phyloP scores from a whole-genome alignment of 1,140 invertebrate species.

The Odontomachus brunneus region DNA sequence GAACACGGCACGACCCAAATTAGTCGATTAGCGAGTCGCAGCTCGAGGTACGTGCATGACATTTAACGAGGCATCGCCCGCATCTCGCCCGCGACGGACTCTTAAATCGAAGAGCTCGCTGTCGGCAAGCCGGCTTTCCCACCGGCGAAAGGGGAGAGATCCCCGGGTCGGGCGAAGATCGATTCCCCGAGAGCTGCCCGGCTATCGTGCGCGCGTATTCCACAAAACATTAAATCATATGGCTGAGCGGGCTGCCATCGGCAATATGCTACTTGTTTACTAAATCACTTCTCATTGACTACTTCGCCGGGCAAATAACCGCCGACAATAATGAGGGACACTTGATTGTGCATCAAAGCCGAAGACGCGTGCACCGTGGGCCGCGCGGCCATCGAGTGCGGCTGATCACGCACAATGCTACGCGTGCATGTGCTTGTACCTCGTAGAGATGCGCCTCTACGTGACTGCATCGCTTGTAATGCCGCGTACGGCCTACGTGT shows the following conservation, averaged over 20 bases:
- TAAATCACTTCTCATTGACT: conserved; percentile 79
- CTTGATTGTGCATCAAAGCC: conserved; percentile 77
- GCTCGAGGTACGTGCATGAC: not conserved
- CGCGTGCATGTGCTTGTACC: not conserved
- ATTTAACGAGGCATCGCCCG: conserved; percentile 38
- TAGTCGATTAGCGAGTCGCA: conserved; percentile 28
- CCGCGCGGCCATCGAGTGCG: not conserved
- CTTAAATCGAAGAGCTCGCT: conserved; percentile 40
- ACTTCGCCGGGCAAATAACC: conserved; percentile 73
- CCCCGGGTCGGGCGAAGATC: conserved; percentile 49
- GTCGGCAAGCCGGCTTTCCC: conserved; percentile 44
- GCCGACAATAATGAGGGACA: conserved; percentile 74
- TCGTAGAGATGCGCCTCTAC: not conserved
- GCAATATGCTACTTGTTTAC: conserved; percentile 83
- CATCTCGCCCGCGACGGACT: conserved; percentile 22
- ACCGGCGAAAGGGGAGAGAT: conserved; percentile 38
- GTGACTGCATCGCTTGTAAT: conserved; percentile 17
- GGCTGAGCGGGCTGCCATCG: conserved; percentile 73
- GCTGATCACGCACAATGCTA: conserved; percentile 22
- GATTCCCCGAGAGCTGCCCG: conserved; percentile 44
- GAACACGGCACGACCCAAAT: not conserved
- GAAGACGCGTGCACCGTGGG: conserved; percentile 73
- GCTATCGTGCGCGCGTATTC: conserved; percentile 26
- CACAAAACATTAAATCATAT: conserved; percentile 76
- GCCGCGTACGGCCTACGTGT: not conserved